Percentiles rank a stretch among this genome's conserved stretches.
phyloP scores from a whole-genome alignment of 2,113 vertebrate genomes.

The Engystomops pustulosus region DNA sequence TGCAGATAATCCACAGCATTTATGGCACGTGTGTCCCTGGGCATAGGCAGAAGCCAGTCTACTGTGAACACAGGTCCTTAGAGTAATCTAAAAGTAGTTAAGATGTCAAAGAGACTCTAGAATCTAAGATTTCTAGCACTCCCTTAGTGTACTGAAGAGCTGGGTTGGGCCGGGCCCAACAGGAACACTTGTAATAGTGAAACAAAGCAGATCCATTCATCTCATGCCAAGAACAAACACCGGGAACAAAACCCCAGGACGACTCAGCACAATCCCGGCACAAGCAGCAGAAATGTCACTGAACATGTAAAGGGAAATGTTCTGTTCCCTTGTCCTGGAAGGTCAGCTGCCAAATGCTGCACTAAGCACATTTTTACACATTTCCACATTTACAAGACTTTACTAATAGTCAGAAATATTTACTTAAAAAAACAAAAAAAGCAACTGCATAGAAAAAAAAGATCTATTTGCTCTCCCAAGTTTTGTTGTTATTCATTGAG shows the following conservation, averaged over 20 bases:
- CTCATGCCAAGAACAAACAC: slow-evolving; percentile 19
- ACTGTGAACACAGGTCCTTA: too few relatives aligned
- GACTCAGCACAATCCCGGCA: not conserved
- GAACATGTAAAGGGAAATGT: not conserved
- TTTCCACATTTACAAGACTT: too few relatives aligned
- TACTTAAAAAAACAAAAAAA: too few relatives aligned
- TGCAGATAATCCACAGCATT: too few relatives aligned
- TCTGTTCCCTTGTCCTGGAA: not conserved
- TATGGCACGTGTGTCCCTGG: too few relatives aligned
- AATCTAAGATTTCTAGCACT: not conserved
- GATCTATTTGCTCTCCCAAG: too few relatives aligned
- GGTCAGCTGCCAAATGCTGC: not conserved
- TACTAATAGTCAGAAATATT: too few relatives aligned
- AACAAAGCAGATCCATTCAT: slow-evolving; percentile 15
- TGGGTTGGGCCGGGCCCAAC: not conserved
- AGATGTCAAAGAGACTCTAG: not conserved
- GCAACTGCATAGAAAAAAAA: too few relatives aligned
- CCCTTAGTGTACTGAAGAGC: not conserved
- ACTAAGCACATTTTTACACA: not conserved
- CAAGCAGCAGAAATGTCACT: not conserved
- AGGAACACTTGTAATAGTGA: not conserved
- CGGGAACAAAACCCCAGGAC: not conserved
- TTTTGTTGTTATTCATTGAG: too few relatives aligned
- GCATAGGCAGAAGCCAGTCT: too few relatives aligned
- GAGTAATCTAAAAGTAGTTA: not conserved